Evolutionary conservation across 2,888 invertebrate species (phyloP).

Genomic region (Teleiodes luculella): DNA sequence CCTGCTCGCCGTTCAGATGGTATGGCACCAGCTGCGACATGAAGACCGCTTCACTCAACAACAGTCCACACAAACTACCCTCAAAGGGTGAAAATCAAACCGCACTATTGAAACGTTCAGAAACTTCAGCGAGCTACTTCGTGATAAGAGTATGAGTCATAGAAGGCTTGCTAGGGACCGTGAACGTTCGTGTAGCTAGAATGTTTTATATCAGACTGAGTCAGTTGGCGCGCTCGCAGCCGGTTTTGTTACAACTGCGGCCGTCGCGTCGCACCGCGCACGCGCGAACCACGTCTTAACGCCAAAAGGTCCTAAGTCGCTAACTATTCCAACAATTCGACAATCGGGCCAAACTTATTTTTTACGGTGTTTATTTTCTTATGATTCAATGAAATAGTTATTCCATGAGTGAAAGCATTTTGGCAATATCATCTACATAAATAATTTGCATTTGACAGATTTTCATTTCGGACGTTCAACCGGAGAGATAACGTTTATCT

Average conservation of each 20-base stretch:
- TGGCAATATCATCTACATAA: conserved; percentile 15
- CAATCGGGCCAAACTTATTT: conserved; percentile 60
- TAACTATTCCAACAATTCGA: conserved; percentile 63
- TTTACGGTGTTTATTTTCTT: conserved; percentile 40
- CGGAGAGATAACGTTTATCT: neutral
- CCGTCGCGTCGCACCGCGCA: conserved; percentile 60
- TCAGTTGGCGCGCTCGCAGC: conserved; percentile 62
- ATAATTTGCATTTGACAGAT: no score
- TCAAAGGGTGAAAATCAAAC: conserved; percentile 39
- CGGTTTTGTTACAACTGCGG: conserved; percentile 66
- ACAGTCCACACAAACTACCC: conserved; percentile 53
- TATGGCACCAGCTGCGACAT: conserved; percentile 83
- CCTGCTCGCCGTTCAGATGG: conserved; percentile 70
- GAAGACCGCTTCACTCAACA: conserved; percentile 64
- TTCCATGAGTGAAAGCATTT: conserved; percentile 44
- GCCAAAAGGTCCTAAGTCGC: conserved; percentile 47
- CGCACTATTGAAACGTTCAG: conserved; percentile 46
- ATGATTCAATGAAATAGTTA: conserved; percentile 67
- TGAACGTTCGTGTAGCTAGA: conserved; percentile 67
- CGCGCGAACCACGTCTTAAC: conserved; percentile 49
- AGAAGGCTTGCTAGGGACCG: conserved; percentile 45
- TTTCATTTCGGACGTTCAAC: no score
- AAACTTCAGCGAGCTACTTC: conserved; percentile 50
- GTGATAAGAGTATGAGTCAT: conserved; percentile 74
- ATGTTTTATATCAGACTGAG: conserved; percentile 76